Percentiles rank a stretch among this genome's conserved stretches.
phyloP scores from a whole-genome alignment of 2,113 vertebrate species.

The Oreochromis niloticus region DNA sequence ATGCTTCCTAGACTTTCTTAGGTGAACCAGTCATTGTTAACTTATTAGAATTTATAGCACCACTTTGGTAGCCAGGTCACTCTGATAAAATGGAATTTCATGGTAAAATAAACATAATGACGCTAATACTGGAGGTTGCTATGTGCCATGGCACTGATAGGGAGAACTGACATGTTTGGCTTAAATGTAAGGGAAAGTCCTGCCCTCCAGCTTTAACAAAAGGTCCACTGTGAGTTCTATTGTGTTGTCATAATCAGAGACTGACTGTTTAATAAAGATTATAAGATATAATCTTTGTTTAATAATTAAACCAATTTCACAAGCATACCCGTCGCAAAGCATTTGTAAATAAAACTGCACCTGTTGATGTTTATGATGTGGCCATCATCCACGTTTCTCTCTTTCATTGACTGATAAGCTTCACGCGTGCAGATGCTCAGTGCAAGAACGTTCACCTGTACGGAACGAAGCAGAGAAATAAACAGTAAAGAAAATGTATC shows the following conservation, averaged over 20 bases:
- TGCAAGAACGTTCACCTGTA: slow-evolving; percentile 82
- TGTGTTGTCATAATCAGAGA: not conserved
- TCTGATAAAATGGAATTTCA: not conserved
- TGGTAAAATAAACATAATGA: not conserved
- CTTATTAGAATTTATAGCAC: not conserved
- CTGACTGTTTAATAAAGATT: not conserved
- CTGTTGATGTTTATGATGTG: slow-evolving; percentile 90
- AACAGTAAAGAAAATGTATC: not conserved
- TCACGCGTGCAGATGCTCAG: slow-evolving; percentile 84
- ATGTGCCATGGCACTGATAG: not conserved
- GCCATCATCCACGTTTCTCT: slow-evolving; percentile 83
- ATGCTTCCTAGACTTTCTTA: not conserved
- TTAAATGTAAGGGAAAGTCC: not conserved
- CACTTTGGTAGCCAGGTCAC: not conserved
- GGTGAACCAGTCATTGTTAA: not conserved
- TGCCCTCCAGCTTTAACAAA: not conserved
- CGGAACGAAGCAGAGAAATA: not conserved
- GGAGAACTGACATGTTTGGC: not conserved
- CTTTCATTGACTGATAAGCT: slow-evolving; percentile 73
- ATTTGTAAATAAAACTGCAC: slow-evolving; percentile 67
- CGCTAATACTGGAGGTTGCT: not conserved
- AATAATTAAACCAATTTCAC: not conserved
- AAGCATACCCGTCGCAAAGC: slow-evolving; percentile 38
- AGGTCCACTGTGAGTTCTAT: not conserved
- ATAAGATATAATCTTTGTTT: not conserved